Conservation (phyloP, 2,797 vertebrate genomes). For the Netta rufina region DNA sequence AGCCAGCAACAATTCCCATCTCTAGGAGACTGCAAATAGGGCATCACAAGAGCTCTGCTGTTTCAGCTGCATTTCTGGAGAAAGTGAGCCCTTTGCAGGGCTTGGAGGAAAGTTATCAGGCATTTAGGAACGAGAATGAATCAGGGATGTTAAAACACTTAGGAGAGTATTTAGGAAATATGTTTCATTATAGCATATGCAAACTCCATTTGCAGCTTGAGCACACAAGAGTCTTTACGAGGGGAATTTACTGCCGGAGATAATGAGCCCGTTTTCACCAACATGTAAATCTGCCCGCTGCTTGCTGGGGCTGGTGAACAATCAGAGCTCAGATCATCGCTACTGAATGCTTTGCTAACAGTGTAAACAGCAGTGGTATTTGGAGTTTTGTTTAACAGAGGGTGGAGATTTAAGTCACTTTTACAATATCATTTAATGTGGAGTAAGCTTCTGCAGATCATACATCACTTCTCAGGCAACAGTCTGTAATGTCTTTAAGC, state of each 20-base stretch:
- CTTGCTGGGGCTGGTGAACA: constrained; percentile 24
- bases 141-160: not conserved
- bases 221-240: constrained; percentile 47
- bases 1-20: not conserved
- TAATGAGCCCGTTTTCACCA: constrained; percentile 61
- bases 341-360: constrained; percentile 18
- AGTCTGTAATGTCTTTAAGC: not conserved
- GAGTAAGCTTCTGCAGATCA: not conserved
- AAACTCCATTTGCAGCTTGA: constrained; percentile 48
- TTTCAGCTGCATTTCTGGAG: not conserved
- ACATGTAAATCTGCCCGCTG: constrained; percentile 46
- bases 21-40: no score
- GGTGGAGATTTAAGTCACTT: constrained; percentile 33
- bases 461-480: not conserved
- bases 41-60: not conserved
- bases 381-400: constrained; percentile 35
- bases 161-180: not conserved
- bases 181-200: constrained; percentile 9
- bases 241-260: constrained; percentile 55
- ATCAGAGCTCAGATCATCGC: not conserved
- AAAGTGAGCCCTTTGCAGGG: not conserved
- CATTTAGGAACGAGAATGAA: not conserved
- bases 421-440: not conserved
- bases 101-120: not conserved
- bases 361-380: constrained; percentile 60